These are phyloP conservation scores for Leptarthrus brevirostris DNA, from an alignment of 2,888 invertebrate species.

Conservation along the genomic window DNA sequence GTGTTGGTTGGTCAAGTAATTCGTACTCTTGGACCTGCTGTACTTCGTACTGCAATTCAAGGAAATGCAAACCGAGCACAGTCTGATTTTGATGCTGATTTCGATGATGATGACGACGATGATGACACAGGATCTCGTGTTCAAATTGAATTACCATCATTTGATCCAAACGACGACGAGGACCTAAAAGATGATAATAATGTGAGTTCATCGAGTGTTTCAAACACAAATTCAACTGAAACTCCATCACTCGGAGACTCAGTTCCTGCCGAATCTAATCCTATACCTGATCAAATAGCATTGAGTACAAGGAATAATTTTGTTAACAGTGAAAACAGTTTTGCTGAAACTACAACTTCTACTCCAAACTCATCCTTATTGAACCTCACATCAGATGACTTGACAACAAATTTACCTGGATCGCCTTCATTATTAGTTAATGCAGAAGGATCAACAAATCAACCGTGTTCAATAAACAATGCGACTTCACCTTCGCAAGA, in stretches of 20 bases:
- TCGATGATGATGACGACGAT: conserved; percentile 67
- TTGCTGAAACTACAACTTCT: conserved; percentile 21
- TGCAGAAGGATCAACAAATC: background rate
- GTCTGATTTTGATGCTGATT: conserved; percentile 69
- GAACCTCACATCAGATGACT: background rate
- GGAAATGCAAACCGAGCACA: conserved; percentile 63
- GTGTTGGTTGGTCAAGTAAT: conserved; percentile 70
- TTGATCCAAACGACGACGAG: conserved; percentile 74
- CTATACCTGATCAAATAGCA: conserved; percentile 23
- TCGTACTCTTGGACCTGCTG: conserved; percentile 78
- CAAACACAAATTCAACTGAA: conserved; percentile 47
- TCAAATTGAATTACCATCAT: conserved; percentile 75
- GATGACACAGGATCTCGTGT: conserved; percentile 70
- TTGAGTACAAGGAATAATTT: conserved; percentile 26
- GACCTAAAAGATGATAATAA: conserved; percentile 66
- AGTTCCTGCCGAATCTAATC: conserved; percentile 36
- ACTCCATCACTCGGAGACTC: conserved; percentile 42
- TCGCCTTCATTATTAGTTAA: background rate
- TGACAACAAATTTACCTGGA: no score
- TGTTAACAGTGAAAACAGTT: conserved; percentile 26
- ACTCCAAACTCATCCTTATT: conserved; percentile 5
- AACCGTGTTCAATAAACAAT: conserved; percentile 2
- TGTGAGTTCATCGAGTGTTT: conserved; percentile 54
- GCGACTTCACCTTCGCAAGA: background rate
- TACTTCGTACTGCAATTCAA: conserved; percentile 68